Evolutionary conservation across 2,888 invertebrate species (phyloP), one percentile per base, ranked within the genome.

Genomic region (Zootermopsis nevadensis): DNA sequence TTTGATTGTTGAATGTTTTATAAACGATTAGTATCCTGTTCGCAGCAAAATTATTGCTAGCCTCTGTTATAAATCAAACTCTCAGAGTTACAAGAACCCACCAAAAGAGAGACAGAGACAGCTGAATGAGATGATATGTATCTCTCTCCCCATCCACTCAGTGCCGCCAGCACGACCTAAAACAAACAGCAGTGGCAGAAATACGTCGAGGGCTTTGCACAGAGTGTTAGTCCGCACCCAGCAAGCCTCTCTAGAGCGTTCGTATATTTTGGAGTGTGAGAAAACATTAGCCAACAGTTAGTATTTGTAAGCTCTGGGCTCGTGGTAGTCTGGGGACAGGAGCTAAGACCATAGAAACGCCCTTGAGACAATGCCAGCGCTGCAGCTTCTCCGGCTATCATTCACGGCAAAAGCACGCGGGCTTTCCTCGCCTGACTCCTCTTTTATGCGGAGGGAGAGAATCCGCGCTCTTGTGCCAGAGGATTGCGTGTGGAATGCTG

Each of bases 311-410:
- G 27, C 69, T 69, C 30, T 31, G 72, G 27, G n/a, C 42, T 74
- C n/a, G n/a, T 38, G 60, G 60, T 27, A 60, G n/a, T n/a, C 48
- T 15, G 15, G 60, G 60, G 60, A 60, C n/a, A 74, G 74, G 38
- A n/a, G 74, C 38, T 33, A 48, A 42, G 82, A 66, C 80, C 67
- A 83, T 83, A 80, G 83, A 80, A 80, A 77, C 80, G 33, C 33
- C 42, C 48, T 82, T 77, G 74, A 82, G 79, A 82, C 82, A 48
- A 69, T 77, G 38, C 74, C 74, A 38, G 10, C n/a, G 38, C 42
- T 7, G n/a, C n/a, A 2, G 42, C 55, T 66, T 53, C 72, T 83
- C 83, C 80, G 69, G 83, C 79, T 72, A 83, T 83, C 79, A 80
- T 72, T 83, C 83, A 83, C 80, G 53, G 77, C 42, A 30, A n/a